phyloP scores from a whole-genome alignment of 1,140 invertebrate species.

The Frieseomelitta varia region DNA sequence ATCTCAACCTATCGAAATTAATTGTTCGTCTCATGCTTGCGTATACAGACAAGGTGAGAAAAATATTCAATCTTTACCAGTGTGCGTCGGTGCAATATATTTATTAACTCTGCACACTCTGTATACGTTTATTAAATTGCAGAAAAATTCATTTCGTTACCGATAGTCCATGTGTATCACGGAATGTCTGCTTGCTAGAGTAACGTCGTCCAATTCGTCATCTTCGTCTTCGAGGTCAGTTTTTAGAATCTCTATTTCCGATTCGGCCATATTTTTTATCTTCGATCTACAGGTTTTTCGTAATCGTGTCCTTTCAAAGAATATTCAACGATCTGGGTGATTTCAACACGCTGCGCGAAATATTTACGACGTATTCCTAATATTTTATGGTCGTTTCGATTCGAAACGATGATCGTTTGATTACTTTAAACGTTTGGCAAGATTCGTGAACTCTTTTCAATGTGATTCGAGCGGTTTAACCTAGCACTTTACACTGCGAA shows the following conservation, averaged over 20 bases:
- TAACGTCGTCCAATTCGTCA: not conserved
- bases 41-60: too few relatives aligned
- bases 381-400: not conserved
- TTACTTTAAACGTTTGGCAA: not conserved
- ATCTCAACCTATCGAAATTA: slow-evolving; percentile 69
- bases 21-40: not conserved
- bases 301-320: not conserved
- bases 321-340: not conserved
- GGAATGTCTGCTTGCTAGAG: not conserved
- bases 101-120: too few relatives aligned
- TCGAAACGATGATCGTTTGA: not conserved
- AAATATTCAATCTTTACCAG: too few relatives aligned
- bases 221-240: slow-evolving; percentile 13
- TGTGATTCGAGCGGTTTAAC: not conserved
- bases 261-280: slow-evolving; percentile 9
- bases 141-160: slow-evolving; percentile 28
- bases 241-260: slow-evolving; percentile 8
- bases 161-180: slow-evolving; percentile 40
- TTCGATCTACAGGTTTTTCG: not conserved
- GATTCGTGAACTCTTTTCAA: not conserved
- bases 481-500: not conserved
- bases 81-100: too few relatives aligned
- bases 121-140: not conserved
- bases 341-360: not conserved
- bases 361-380: not conserved